Evolutionary conservation across 2,113 vertebrate species (phyloP), one percentile per base, ranked within the genome.

Genomic region (Rhodinocichla rosea): DNA sequence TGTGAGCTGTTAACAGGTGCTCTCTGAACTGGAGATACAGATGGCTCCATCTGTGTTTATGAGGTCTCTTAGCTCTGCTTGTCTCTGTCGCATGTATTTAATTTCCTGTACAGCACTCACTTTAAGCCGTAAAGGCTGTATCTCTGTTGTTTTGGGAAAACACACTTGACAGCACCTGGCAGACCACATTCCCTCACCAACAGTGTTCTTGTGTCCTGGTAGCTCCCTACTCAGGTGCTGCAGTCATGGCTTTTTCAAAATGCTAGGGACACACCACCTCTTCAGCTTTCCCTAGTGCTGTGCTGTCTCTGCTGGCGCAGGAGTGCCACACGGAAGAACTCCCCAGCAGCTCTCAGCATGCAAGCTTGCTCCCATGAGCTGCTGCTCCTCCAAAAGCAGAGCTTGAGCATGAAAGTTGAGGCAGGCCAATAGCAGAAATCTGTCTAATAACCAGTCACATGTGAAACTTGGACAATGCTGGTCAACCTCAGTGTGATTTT

Each of bases 1-100:
- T 50, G 40, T 85, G 73, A 89, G 55, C 52, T 85, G 84, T 90
- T 95, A 96, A 87, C 94, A 97, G 93, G 91, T 95, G 94, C 50
- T 95, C 85, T 95, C 90, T 92, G 70, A 94, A 91, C 91, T 77
- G 68, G 50, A 92, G 82, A 90, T 90, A 63, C 93, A 94, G 91
- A 94, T 91, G 82, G 78, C 55, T 92, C 71, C 82, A 55, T 87
- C 78, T 95, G 82, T 4, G 1, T 90, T 97, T 91, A 91, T 35
- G 78, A 91, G 67, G 50, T 91, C 94, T 94, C 87, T 83, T 53
- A 90, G 81, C 74, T 85, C 70, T 1, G 0, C 87, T 95, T 92
- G 78, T 87, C 87, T 96, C 78, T 91, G 81, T 92, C 93, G 92
- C 89, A 67, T 88, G 79, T 69, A 77, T 91, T 95, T 91, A 95